phyloP scores from a whole-genome alignment of 2,113 vertebrate species.

The Callopanchax toddi region DNA sequence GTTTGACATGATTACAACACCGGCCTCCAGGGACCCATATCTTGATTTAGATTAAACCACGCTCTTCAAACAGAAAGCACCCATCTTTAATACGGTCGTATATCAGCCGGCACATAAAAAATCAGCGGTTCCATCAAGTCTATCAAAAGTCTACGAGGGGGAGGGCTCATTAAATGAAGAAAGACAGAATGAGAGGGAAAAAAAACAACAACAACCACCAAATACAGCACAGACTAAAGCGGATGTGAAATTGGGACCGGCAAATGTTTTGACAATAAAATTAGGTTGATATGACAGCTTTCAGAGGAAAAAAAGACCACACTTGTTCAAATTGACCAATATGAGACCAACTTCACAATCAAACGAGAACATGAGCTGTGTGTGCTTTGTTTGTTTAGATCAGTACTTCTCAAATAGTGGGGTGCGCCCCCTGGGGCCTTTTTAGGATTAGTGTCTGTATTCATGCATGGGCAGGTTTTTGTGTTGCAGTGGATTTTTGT shows the following conservation, averaged over 20 bases:
- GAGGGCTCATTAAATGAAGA: constrained; percentile 45
- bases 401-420: too few relatives aligned
- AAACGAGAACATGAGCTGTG: neutral
- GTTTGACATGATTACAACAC: constrained; percentile 72
- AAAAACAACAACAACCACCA: too few relatives aligned
- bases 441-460: too few relatives aligned
- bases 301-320: neutral
- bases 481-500: too few relatives aligned
- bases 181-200: constrained; percentile 20
- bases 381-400: neutral
- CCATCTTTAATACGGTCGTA: constrained; percentile 63
- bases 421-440: too few relatives aligned
- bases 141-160: constrained; percentile 33
- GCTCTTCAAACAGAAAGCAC: constrained; percentile 69
- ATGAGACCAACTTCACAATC: neutral
- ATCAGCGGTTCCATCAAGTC: constrained; percentile 53
- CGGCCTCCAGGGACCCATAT: constrained; percentile 61
- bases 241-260: constrained; percentile 16
- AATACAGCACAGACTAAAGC: constrained; percentile 14
- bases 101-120: constrained; percentile 64
- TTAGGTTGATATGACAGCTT: constrained; percentile 18
- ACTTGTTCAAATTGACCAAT: constrained; percentile 4
- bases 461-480: too few relatives aligned
- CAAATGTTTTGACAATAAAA: constrained; percentile 26
- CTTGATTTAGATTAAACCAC: constrained; percentile 76